Percentiles rank a stretch among this genome's conserved stretches.
Evolutionary conservation across 2,797 vertebrate species (phyloP).

Genomic region (Aldrovandia affinis): DNA sequence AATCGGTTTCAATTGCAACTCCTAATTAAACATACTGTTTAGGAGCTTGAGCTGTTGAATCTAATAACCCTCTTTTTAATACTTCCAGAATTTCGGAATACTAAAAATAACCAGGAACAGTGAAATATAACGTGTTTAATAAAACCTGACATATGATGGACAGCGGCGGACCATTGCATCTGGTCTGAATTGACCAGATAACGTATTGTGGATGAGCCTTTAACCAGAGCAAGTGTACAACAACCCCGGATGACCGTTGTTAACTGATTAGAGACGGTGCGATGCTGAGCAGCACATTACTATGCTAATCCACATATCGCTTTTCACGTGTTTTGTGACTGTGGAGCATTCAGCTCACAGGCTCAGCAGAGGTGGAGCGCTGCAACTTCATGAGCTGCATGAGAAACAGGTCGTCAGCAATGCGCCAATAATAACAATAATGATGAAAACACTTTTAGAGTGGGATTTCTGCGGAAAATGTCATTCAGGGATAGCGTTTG

Average conservation of each 20-base stretch:
- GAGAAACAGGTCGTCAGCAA: neutral
- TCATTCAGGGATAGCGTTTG: neutral
- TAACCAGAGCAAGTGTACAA: neutral
- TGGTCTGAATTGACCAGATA: neutral
- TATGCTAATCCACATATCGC: slow-evolving; percentile 46
- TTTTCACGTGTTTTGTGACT: slow-evolving; percentile 36
- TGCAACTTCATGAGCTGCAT: neutral
- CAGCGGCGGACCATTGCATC: neutral
- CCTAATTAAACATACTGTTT: neutral
- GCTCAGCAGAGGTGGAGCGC: neutral
- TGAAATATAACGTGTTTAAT: neutral
- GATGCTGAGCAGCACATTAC: slow-evolving; percentile 40
- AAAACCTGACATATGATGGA: neutral
- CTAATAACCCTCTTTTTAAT: neutral
- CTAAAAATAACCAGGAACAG: neutral
- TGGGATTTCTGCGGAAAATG: neutral
- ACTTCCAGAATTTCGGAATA: neutral
- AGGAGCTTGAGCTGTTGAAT: neutral
- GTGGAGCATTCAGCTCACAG: neutral
- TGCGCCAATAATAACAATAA: neutral
- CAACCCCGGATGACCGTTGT: slow-evolving; percentile 21
- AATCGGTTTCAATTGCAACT: neutral
- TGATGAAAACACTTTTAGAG: neutral
- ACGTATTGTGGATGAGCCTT: slow-evolving; percentile 8
- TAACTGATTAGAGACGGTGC: slow-evolving; percentile 44